Evolutionary conservation across 2,888 invertebrate genomes (phyloP).

Genomic region (Bedellia somnulentella): DNA sequence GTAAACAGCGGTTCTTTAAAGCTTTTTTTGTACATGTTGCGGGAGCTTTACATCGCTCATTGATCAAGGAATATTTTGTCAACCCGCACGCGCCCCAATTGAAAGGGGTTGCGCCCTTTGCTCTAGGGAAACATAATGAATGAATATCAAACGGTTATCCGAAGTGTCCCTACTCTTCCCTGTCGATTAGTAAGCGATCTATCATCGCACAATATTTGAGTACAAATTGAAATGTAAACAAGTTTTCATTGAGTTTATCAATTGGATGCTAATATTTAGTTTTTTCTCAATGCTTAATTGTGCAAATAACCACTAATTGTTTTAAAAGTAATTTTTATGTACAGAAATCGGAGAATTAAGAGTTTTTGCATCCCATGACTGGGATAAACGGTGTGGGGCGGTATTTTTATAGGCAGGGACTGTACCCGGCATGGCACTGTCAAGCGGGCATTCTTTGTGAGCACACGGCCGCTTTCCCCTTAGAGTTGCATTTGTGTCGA

Average conservation of each 20-base stretch:
- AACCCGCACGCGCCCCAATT: constrained; percentile 34
- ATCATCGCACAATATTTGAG: too few species aligned
- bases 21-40: too few species aligned
- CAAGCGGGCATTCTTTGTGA: constrained; percentile 45
- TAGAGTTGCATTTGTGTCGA: too few species aligned
- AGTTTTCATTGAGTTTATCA: too few species aligned
- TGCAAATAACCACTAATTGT: constrained; percentile 4
- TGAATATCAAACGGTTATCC: constrained; percentile 11
- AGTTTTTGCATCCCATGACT: constrained; percentile 30
- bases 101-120: constrained; percentile 35
- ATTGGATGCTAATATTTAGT: too few species aligned
- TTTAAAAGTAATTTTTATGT: constrained; percentile 1
- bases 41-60: not conserved
- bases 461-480: constrained; percentile 37
- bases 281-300: too few species aligned
- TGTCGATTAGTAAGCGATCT: constrained; percentile 33
- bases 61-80: constrained; percentile 11
- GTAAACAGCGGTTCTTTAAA: too few species aligned
- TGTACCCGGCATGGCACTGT: constrained; percentile 45
- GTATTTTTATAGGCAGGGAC: constrained; percentile 48
- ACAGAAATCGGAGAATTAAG: constrained; percentile 9
- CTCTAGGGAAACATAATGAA: constrained; percentile 22
- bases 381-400: constrained; percentile 47
- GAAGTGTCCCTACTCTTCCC: constrained; percentile 18
- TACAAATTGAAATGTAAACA: too few species aligned